These are phyloP conservation scores for Odontamblyopus lacepedii DNA, from an alignment of 2,797 vertebrate genomes.

Conservation along the genomic window DNA sequence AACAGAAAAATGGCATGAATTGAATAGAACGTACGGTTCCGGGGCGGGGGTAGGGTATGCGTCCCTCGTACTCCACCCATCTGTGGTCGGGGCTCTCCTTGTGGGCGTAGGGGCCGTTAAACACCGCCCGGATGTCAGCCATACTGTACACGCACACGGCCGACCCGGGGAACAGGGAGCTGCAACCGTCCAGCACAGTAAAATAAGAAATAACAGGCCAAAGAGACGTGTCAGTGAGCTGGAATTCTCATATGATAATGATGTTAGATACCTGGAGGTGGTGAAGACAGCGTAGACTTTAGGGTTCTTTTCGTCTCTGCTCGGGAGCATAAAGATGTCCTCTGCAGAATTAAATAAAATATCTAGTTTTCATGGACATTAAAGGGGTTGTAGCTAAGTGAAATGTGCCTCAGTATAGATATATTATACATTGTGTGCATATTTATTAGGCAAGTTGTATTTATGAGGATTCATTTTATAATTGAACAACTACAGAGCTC, in stretches of 20 bases:
- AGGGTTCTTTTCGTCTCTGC: constrained; percentile 91
- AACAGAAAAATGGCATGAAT: background rate
- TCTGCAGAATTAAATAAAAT: constrained; percentile 72
- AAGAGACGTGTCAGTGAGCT: background rate
- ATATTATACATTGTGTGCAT: too few species aligned
- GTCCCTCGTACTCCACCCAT: constrained; percentile 95
- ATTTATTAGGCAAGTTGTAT: too few species aligned
- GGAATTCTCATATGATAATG: too few species aligned
- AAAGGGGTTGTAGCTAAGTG: too few species aligned
- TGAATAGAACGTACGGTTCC: constrained; percentile 81
- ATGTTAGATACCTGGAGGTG: constrained; percentile 86
- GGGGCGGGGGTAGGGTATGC: constrained; percentile 93
- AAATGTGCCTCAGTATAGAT: too few species aligned
- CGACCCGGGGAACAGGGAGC: constrained; percentile 96
- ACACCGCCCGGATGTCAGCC: constrained; percentile 92
- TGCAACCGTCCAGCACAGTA: constrained; percentile 51
- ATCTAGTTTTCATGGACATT: too few species aligned
- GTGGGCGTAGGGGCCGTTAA: constrained; percentile 96
- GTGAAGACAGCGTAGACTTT: constrained; percentile 94
- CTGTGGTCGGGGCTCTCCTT: constrained; percentile 95
- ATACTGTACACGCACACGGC: constrained; percentile 97
- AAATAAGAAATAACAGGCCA: background rate
- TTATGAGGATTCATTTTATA: too few species aligned
- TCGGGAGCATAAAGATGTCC: constrained; percentile 93
- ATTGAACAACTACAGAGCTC: too few species aligned